These are phyloP conservation scores for Speoplatyrhinus poulsoni DNA, from an alignment of 2,113 vertebrate genomes.

Conservation along the genomic window DNA sequence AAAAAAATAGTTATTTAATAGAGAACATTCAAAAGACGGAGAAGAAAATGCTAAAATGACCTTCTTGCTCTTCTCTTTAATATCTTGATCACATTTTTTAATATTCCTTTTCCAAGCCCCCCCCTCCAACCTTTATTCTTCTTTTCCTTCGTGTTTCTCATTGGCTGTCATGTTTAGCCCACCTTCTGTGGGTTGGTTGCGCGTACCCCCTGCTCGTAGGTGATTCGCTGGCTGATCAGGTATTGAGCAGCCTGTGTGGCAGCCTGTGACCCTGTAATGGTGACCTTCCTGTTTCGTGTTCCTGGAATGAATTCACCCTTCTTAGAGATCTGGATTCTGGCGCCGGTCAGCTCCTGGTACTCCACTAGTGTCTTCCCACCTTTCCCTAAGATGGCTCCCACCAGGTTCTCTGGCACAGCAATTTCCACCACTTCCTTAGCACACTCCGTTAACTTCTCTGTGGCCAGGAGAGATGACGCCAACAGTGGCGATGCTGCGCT, in stretches of 20 bases:
- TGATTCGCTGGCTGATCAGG: conserved; percentile 95
- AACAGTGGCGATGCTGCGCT: conserved; percentile 85
- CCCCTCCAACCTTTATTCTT: conserved; percentile 52
- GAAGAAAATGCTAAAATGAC: conserved; percentile 71
- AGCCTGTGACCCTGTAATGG: conserved; percentile 91
- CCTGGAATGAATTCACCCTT: conserved; percentile 95
- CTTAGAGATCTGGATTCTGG: conserved; percentile 95
- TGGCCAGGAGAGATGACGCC: conserved; percentile 85
- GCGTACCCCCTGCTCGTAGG: conserved; percentile 92
- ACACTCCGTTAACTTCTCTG: conserved; percentile 87
- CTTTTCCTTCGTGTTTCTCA: conserved; percentile 66
- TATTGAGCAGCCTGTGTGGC: conserved; percentile 94
- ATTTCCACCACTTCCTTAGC: conserved; percentile 94
- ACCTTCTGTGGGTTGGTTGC: conserved; percentile 96
- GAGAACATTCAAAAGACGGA: conserved; percentile 81
- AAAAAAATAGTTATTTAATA: conserved; percentile 46
- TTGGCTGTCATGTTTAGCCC: conserved; percentile 79
- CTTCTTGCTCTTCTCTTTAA: conserved; percentile 72
- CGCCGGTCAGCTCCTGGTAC: conserved; percentile 94
- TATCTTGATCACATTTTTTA: conserved; percentile 63
- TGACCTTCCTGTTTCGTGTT: conserved; percentile 94
- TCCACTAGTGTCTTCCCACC: conserved; percentile 95
- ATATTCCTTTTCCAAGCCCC: conserved; percentile 72
- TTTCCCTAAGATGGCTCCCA: conserved; percentile 93
- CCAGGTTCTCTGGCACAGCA: conserved; percentile 92